A percentile compares a stretch with the other conserved stretches of the same genome.
Conservation (phyloP, 2,888 invertebrate species). For the Smittia sp. region DNA sequence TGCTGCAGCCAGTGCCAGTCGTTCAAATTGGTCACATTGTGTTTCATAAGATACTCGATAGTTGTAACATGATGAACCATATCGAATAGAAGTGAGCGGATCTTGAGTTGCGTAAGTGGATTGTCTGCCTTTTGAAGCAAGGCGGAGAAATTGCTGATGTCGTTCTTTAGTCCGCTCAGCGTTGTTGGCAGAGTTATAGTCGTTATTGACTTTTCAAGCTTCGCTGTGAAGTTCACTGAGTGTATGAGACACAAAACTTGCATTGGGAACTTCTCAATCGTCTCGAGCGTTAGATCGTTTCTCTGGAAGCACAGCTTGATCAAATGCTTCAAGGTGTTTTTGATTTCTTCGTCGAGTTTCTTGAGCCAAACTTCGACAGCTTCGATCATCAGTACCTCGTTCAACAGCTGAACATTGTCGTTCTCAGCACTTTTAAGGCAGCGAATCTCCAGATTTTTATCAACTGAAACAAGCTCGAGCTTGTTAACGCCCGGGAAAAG, state of each 20-base stretch:
- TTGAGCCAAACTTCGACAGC: slow-evolving; percentile 64
- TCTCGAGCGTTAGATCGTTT: slow-evolving; percentile 56
- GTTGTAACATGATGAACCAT: slow-evolving; percentile 87
- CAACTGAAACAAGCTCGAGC: slow-evolving; percentile 54
- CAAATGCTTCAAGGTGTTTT: slow-evolving; percentile 68
- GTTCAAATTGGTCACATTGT: slow-evolving; percentile 62
- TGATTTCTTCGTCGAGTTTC: slow-evolving; percentile 79
- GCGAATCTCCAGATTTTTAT: slow-evolving; percentile 66
- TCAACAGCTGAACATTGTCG: slow-evolving; percentile 48
- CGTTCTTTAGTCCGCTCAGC: slow-evolving; percentile 55
- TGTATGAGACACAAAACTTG: slow-evolving; percentile 85
- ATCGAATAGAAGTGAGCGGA: slow-evolving; percentile 89
- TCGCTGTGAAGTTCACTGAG: slow-evolving; percentile 78
- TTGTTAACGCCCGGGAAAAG: slow-evolving; percentile 71
- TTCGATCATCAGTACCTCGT: slow-evolving; percentile 49
- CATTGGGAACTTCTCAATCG: slow-evolving; percentile 56
- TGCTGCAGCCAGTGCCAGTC: slow-evolving; percentile 98
- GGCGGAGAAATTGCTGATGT: slow-evolving; percentile 47
- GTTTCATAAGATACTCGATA: slow-evolving; percentile 70
- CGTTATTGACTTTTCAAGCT: slow-evolving; percentile 76
- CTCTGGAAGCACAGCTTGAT: slow-evolving; percentile 57
- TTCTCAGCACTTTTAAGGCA: slow-evolving; percentile 56
- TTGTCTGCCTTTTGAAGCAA: slow-evolving; percentile 51
- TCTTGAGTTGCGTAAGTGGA: slow-evolving; percentile 73
- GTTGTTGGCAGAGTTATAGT: slow-evolving; percentile 61